Evolutionary conservation across 2,113 vertebrate genomes (phyloP).

Genomic region (Delphinapterus leucas): DNA sequence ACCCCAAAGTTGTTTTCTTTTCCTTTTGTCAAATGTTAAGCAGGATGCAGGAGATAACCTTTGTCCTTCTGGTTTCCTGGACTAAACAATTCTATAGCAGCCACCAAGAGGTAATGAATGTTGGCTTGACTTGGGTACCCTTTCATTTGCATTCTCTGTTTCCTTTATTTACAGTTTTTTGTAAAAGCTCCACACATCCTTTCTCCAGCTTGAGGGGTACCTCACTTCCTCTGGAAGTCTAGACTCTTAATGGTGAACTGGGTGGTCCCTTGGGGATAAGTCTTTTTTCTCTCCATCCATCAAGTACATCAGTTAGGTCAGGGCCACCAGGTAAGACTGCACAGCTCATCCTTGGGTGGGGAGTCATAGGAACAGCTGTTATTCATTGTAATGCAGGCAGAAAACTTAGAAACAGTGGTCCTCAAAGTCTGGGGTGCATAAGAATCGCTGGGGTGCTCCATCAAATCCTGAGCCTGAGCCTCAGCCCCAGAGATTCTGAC

Average conservation of each 20-base stretch:
- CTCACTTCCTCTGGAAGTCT: background rate
- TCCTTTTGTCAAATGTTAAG: background rate
- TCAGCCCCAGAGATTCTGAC: background rate
- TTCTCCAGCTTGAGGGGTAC: background rate
- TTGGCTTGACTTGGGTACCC: background rate
- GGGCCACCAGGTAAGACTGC: background rate
- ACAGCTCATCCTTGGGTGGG: background rate
- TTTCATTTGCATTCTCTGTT: background rate
- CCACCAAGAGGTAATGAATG: background rate
- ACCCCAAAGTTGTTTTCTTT: background rate
- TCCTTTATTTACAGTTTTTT: background rate
- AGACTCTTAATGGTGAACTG: background rate
- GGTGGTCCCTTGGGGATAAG: background rate
- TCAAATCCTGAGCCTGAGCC: background rate
- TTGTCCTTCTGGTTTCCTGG: background rate
- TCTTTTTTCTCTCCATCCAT: background rate
- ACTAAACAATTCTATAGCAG: background rate
- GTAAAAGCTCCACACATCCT: background rate
- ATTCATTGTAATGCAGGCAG: background rate
- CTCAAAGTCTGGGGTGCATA: rapidly evolving
- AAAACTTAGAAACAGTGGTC: background rate
- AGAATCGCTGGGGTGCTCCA: no score
- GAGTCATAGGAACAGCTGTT: background rate
- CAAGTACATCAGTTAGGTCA: background rate
- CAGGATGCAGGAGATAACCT: background rate